phyloP scores from a whole-genome alignment of 35 echinoderm and acorn worm genomes.

The Lytechinus variegatus region DNA sequence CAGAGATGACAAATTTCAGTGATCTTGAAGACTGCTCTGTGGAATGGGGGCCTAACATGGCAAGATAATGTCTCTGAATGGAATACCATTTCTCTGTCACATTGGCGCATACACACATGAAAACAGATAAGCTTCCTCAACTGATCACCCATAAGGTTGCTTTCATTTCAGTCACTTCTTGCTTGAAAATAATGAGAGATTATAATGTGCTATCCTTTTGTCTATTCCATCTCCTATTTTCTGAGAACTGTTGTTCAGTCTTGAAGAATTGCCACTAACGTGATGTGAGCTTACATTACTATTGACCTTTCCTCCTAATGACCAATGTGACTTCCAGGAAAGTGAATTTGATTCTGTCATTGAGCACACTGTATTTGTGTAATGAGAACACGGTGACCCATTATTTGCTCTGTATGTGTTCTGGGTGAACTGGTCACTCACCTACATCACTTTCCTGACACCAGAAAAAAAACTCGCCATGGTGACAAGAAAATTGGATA shows the following conservation, averaged over 20 bases:
- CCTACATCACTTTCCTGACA: background rate
- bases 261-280: background rate
- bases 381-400: background rate
- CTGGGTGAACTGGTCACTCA: background rate
- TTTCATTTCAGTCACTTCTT: no score
- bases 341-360: background rate
- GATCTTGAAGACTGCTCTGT: no score
- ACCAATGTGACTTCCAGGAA: background rate
- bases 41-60: no score
- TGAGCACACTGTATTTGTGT: background rate
- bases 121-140: no score
- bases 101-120: no score
- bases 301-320: background rate
- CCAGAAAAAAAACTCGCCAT: no score
- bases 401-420: background rate
- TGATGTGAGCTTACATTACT: background rate
- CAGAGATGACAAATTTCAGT: no score
- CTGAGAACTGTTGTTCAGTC: background rate
- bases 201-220: background rate
- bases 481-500: no score
- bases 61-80: no score
- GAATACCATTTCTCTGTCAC: no score
- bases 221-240: background rate
- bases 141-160: no score
- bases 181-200: background rate